Conservation (phyloP, 2,113 vertebrate species). For the Hydrochoerus hydrochaeris region DNA sequence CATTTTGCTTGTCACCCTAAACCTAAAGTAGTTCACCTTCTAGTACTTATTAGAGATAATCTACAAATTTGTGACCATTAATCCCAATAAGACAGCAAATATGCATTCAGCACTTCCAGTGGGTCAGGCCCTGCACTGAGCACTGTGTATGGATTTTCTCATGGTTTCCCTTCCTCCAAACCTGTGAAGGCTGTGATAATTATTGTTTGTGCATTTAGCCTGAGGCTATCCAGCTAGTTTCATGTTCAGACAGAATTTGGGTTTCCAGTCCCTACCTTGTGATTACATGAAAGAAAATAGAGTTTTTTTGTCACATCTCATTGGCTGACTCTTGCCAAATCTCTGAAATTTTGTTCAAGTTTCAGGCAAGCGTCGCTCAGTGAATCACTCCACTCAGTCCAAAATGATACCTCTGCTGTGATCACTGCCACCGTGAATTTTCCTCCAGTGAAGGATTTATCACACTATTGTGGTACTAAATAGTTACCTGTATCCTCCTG, state of each 20-base stretch:
- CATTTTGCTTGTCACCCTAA: background rate
- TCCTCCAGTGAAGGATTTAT: background rate
- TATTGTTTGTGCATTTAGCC: background rate
- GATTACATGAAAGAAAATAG: background rate
- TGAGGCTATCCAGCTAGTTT: background rate
- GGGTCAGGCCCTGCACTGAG: background rate
- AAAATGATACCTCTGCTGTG: background rate
- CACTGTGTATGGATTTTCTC: background rate
- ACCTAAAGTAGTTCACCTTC: background rate
- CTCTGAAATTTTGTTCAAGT: background rate
- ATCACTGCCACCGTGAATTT: background rate
- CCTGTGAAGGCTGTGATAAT: background rate
- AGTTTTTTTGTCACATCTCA: background rate
- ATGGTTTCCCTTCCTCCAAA: background rate
- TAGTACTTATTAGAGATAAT: background rate
- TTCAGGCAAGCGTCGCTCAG: background rate
- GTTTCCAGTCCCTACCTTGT: background rate
- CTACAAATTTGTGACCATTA: background rate
- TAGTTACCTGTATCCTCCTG: background rate
- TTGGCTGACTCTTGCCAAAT: rapidly evolving
- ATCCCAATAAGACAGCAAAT: background rate
- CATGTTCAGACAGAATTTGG: background rate
- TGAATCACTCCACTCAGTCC: background rate
- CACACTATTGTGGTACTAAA: background rate
- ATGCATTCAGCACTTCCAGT: background rate